Conservation (phyloP, 2,888 invertebrate genomes). For the Chymomyza caudatula region DNA sequence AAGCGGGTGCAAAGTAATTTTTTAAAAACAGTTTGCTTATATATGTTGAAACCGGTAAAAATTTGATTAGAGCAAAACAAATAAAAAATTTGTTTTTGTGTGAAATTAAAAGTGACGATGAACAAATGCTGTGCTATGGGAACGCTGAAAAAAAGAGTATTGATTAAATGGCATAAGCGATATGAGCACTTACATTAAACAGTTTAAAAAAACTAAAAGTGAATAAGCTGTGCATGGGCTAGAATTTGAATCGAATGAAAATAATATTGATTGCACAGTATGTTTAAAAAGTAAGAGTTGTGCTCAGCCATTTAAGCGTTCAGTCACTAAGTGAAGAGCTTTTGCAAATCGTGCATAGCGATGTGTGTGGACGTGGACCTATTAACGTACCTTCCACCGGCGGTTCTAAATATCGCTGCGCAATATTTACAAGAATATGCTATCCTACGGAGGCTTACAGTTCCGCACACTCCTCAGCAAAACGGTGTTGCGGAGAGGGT, state of each 20-base stretch:
- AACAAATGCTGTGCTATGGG: constrained; percentile 9
- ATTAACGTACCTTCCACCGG: constrained; percentile 31
- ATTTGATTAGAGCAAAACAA: not conserved
- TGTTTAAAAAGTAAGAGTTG: constrained; percentile 33
- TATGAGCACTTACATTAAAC: constrained; percentile 11
- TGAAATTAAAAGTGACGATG: not conserved
- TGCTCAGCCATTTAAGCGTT: constrained; percentile 24
- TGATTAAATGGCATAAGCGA: constrained; percentile 6
- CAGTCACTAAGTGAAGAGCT: constrained; percentile 7
- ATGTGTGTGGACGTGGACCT: constrained; percentile 38
- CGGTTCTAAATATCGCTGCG: constrained; percentile 32
- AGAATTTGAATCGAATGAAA: not conserved
- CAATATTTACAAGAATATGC: constrained; percentile 7
- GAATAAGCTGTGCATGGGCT: constrained; percentile 13
- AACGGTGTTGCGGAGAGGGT: constrained; percentile 27
- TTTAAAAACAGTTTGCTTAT: no score
- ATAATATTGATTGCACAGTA: constrained; percentile 5
- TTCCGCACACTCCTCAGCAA: constrained; percentile 23
- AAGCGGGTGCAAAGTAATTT: no score
- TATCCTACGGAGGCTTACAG: constrained; percentile 17
- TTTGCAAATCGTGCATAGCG: constrained; percentile 32
- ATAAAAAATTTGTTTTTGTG: not conserved
- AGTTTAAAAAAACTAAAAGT: constrained; percentile 4
- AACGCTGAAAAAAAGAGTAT: not conserved
- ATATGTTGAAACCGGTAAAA: not conserved